Conservation (phyloP, 2,113 vertebrate genomes). For the Lasiurus cinereus region DNA sequence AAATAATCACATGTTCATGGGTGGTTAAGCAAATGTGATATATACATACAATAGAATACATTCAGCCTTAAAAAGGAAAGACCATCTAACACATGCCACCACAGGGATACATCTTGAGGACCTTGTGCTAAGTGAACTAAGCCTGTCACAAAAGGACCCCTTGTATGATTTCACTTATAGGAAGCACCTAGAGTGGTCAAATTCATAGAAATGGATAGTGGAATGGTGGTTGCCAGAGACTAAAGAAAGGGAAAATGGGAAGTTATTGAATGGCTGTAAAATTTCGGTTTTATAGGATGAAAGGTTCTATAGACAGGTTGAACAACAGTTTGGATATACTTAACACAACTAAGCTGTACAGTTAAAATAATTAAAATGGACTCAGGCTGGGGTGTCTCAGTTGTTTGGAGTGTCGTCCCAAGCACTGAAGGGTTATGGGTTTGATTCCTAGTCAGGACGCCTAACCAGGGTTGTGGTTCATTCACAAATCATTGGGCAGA, state of each 20-base stretch:
- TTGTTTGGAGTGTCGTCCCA: neutral
- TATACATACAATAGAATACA: neutral
- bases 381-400: neutral
- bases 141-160: neutral
- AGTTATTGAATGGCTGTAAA: neutral
- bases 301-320: neutral
- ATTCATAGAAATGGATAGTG: neutral
- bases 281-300: neutral
- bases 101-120: neutral
- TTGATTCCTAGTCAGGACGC: neutral
- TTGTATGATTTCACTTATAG: neutral
- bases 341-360: neutral
- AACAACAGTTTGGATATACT: neutral
- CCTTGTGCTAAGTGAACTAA: neutral
- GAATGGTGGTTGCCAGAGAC: neutral
- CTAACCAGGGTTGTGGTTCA: no score
- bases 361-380: neutral
- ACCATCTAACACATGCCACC: neutral
- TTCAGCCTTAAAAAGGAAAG: neutral
- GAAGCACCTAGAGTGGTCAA: neutral
- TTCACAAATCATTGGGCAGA: neutral
- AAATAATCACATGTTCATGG: neutral
- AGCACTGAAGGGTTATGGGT: neutral
- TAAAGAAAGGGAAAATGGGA: no score
- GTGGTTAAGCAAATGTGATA: neutral